Base-by-base conservation (phyloP, 2,888 invertebrate genomes). In the Coecobrya sp. region DNA sequence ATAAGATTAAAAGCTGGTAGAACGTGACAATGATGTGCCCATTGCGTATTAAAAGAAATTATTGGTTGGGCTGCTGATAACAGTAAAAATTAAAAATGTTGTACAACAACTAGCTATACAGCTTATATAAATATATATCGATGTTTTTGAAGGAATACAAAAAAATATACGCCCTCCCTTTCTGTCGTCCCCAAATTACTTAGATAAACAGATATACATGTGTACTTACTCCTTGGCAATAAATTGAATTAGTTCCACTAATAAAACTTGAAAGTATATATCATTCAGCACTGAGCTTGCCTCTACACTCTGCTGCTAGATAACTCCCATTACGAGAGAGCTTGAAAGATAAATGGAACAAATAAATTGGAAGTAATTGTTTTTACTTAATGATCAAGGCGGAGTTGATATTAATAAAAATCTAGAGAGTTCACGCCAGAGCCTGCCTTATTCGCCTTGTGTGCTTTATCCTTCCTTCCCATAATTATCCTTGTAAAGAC, bases 371-470 rank as follows among this genome's bases (percentile, higher is more conserved):
- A 36, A 62, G 62, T 82, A 62, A 82, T 82, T 82, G 36, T 19
- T 82, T 59, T 82, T 82, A 62, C 62, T 62, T 82, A 82, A 82
- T 82, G 59, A 82, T n/a, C 82, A 19, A 59, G 82, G 82, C 82
- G 59, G 59, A 82, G 59, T 62, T 62, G 10, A 49, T 79, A 76
- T 76, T 76, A 79, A 27, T 52, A 79, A 27, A 27, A 52, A 79
- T 79, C 79, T 27, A 52, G 52, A 45, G 52, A 45, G 49, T 16
- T 49, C 49, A 49, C 7, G 49, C 10, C 1, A 49, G 49, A 7
- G 4, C 49, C 49, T 49, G 49, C 49, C 49, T 49, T 13, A 36
- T 3, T 13, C 10, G 49, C 49, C 49, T 49, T 49, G 49, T 10
- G 13, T 10, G 3, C 13, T 10, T 1, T 49, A 7, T 49, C 1